phyloP scores from a whole-genome alignment of 2,888 invertebrate genomes.

The Drosophila algonquin region DNA sequence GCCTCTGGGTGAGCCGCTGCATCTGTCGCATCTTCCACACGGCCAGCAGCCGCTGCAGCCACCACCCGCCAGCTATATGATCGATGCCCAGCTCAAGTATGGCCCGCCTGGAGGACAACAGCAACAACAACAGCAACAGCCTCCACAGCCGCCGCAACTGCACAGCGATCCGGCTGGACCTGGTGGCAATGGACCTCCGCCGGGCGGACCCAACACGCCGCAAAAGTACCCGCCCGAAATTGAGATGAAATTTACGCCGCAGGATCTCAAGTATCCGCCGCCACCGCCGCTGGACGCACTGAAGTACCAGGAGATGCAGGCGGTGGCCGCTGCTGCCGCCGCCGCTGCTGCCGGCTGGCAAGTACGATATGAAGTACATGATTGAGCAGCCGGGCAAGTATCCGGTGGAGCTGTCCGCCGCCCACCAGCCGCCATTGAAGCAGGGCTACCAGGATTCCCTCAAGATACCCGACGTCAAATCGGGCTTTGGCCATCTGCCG shows the following conservation, averaged over 20 bases:
- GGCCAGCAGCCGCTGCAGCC: constrained; percentile 60
- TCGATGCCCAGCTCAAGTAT: constrained; percentile 81
- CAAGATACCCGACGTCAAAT: constrained; percentile 82
- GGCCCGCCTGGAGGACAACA: constrained; percentile 66
- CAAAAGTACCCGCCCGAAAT: constrained; percentile 82
- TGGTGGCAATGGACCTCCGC: constrained; percentile 54
- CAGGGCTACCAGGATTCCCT: constrained; percentile 80
- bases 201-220: constrained; percentile 49
- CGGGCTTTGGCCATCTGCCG: constrained; percentile 72
- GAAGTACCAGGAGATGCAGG: constrained; percentile 83
- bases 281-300: constrained; percentile 80
- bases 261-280: constrained; percentile 85
- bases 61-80: constrained; percentile 75
- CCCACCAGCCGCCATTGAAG: constrained; percentile 61
- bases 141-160: constrained; percentile 70
- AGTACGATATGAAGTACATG: constrained; percentile 84
- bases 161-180: constrained; percentile 66
- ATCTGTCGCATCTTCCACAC: constrained; percentile 73
- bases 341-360: constrained; percentile 72
- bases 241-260: constrained; percentile 82
- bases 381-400: constrained; percentile 82
- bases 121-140: constrained; percentile 64
- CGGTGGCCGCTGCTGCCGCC: constrained; percentile 73
- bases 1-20: constrained; percentile 79
- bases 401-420: constrained; percentile 69